Base-by-base conservation (phyloP, 2,888 invertebrate genomes). In the Periphyllus acericola region DNA sequence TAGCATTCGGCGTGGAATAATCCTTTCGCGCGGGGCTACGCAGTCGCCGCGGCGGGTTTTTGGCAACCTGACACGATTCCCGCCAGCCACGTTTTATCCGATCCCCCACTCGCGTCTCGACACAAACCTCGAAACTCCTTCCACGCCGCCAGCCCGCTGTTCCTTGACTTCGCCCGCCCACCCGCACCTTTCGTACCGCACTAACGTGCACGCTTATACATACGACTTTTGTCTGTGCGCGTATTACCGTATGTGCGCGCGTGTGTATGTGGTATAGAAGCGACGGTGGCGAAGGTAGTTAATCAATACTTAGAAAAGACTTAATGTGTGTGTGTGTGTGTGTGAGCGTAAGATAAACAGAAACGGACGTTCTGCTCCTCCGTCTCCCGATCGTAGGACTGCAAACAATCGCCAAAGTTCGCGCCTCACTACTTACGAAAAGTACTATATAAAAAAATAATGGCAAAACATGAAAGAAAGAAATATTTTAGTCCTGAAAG, bases 61-160 rank as follows among this genome's bases (percentile, higher is more conserved):
- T 87, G 87, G 87, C 87, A 87, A 75, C 40, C 81, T n/a, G 80
- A 87, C 74, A 66, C 60, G 87, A 74, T 66, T 87, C 74, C 60
- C 32, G 66, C 74, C 36, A 55, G 72, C 86, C 84, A 25, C 72
- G 86, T 86, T 80, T 66, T 46, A 79, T 79, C 55, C 36, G 52
- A 74, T 80, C 32, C 46, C 80, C 46, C 80, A 21, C 52, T 60
- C 29, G 55, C 75, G 34, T 76, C 76, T 46, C 76, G 25, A 68
- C 46, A 76, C 32, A 78, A 85, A 85, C 79, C 86, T 79, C 34
- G 79, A 71, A 71, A 86, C 29, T 79, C 79, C 55, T 86, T 36
- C n/a, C 36, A 11, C n/a, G n/a, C 52, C n/a, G n/a, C 52, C n/a
- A 14, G 14, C 14, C 55, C 29, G 25, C 8, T 76, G 4, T n/a